Evolutionary conservation across 2,888 invertebrate genomes (phyloP), one percentile per base, ranked within the genome.

Genomic region (Gandaritis pyraliata): DNA sequence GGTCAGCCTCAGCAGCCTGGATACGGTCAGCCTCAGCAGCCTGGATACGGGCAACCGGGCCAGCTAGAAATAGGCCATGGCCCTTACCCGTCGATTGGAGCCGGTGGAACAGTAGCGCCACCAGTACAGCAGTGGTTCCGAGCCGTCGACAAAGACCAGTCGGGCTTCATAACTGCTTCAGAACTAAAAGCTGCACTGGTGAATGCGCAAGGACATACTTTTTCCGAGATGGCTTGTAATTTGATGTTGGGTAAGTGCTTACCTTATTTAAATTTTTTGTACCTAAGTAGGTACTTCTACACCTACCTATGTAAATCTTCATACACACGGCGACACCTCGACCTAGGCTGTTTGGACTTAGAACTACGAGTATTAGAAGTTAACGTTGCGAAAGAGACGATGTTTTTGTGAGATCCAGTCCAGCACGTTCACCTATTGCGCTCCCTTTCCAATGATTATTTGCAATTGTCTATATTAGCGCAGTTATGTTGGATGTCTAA

Each of bases 41-140:
- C 69, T 38, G 63, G 66, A 30, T 33, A 33, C 30, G 30, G 30
- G 10, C 30, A 33, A 10, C 33, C 33, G 0, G n/a, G 73, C 12
- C 83, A 82, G 54, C 69, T 92, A n/a, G 92, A 92, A 73, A 84
- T 89, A 18, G 92, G 91, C 3, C 92, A 92, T 59, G 92, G 92
- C 0, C 92, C 92, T 0, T 92, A 92, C 62, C 92, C 92, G 1
- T 90, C 88, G 0, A 80, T 92, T 61, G 93, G 93, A 49, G 82
- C 89, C n/a, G 90, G 90, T 0, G 93, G 93, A 33, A 81, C 84
- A 8, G 87, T 94, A 0, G 94, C 93, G 54, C 96, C 97, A 0
- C 96, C 97, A 82, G 94, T 97, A 0, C 95, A 95, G 71, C 95
- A 96, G 77, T 97, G 97, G 97, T 98, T 98, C 81, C 85, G 87